phyloP scores from a whole-genome alignment of 2,888 invertebrate genomes.

The Ceraclea dissimilis region DNA sequence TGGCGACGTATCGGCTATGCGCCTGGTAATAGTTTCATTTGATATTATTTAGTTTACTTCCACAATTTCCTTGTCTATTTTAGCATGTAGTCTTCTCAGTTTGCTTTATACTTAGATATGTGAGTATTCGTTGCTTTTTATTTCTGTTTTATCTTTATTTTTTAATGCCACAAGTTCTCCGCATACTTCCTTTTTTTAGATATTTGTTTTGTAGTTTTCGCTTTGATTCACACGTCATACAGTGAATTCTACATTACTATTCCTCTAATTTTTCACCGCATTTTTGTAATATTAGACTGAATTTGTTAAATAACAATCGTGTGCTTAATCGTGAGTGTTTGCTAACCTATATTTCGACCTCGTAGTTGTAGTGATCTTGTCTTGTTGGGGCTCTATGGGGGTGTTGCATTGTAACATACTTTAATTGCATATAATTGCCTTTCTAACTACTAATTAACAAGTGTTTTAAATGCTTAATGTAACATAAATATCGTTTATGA shows the following conservation, averaged over 20 bases:
- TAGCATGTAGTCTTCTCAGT: conserved; percentile 20
- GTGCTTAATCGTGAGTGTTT: not conserved
- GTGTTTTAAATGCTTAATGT: too few species aligned
- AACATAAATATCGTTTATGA: too few species aligned
- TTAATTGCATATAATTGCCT: too few species aligned
- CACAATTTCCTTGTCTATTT: conserved; percentile 8
- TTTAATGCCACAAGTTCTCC: not conserved
- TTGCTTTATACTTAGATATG: conserved; percentile 14
- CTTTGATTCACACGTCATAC: conserved; percentile 4
- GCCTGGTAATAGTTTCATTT: conserved; percentile 20
- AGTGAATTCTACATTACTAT: not conserved
- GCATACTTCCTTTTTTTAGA: not conserved
- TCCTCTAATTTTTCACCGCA: not conserved
- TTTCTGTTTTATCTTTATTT: not conserved
- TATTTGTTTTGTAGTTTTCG: conserved; percentile 9
- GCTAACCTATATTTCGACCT: conserved; percentile 7
- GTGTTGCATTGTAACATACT: too few species aligned
- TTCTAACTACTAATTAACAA: too few species aligned
- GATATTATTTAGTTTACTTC: conserved; percentile 6
- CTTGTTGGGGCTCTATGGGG: not conserved
- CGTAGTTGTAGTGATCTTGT: not conserved
- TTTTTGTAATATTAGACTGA: not conserved
- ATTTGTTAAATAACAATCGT: not conserved
- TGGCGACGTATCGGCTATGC: conserved; percentile 21
- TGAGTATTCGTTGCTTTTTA: conserved; percentile 17